Base-by-base conservation (phyloP, 2,888 invertebrate species). In the Diplazon laetatorius region DNA sequence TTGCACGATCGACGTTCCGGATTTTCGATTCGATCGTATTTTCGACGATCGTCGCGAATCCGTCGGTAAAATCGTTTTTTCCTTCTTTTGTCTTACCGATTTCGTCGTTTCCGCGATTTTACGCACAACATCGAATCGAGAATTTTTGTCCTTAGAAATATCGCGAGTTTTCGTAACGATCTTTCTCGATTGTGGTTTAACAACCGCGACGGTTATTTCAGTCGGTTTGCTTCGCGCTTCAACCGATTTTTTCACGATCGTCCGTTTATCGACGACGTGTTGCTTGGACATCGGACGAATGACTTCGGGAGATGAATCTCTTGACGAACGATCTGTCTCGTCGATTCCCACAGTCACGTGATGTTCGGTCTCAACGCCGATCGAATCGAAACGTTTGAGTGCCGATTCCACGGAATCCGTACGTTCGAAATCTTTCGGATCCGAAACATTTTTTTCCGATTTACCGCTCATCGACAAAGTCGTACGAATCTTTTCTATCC, bases 341-440 rank as follows among this genome's bases (percentile, higher is more conserved):
- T 78, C 77, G 18, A 70, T 46, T 42, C 74, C 75, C 5, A 82
- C 63, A 39, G 78, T 80, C 25, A 79, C 68, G 35, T 22, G 68
- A 37, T 79, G 79, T 63, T 79, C 79, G 12, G 79, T 81, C 35
- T 84, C 85, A 8, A 76, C 81, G 50, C 80, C 85, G 79, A 87
- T 87, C 10, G 85, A 85, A 44, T 87, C 87, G 80, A 87, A 87
- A 16, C 85, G 85, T 30, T 63, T 81, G 12, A 87, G 78, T 9
- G 87, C 87, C 48, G 88, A 87, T 72, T 88, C 88, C 39, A 87
- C 85, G 3, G 88, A 88, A 71, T 86, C 86, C 10, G 85, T 85
- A 44, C 88, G 84, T 18, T 73, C 80, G 59, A 82, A 80, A 48
- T 82, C 74, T 44, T 72, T 79, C 20, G 66, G 73, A 18, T 72